A percentile compares a stretch with the other conserved stretches of the same genome.
Conservation (phyloP, 2,797 vertebrate genomes). For the Hapalemur alaotrensis region DNA sequence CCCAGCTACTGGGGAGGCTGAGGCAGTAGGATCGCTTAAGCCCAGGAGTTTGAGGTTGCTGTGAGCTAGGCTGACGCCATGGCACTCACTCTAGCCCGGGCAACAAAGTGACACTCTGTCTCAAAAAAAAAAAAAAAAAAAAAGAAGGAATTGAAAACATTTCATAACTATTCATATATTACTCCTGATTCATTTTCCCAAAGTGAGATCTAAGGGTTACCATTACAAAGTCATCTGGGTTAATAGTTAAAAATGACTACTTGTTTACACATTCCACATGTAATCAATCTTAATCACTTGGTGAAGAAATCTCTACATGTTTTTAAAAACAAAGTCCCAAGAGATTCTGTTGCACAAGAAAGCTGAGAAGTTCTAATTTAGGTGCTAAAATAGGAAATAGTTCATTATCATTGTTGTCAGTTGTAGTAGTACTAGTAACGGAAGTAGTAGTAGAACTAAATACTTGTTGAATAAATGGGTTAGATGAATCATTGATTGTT, state of each 20-base stretch:
- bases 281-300: background rate
- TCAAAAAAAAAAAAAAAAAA: too few relatives aligned
- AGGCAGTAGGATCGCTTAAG: too few relatives aligned
- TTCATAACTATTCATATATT: background rate
- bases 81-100: too few relatives aligned
- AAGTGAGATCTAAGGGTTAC: background rate
- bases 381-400: background rate
- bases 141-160: background rate
- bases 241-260: background rate
- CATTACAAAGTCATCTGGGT: background rate
- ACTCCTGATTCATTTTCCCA: background rate
- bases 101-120: too few relatives aligned
- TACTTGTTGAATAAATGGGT: background rate
- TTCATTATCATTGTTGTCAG: background rate
- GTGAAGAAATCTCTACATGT: background rate
- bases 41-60: too few relatives aligned
- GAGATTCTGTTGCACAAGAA: background rate
- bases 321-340: background rate
- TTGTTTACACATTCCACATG: background rate
- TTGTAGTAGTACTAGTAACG: background rate
- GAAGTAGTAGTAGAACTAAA: background rate
- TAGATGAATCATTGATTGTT: background rate
- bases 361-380: background rate
- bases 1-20: too few relatives aligned
- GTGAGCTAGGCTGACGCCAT: too few relatives aligned